Base-by-base conservation (phyloP, 2,888 invertebrate genomes). In the Melanophora roralis region DNA sequence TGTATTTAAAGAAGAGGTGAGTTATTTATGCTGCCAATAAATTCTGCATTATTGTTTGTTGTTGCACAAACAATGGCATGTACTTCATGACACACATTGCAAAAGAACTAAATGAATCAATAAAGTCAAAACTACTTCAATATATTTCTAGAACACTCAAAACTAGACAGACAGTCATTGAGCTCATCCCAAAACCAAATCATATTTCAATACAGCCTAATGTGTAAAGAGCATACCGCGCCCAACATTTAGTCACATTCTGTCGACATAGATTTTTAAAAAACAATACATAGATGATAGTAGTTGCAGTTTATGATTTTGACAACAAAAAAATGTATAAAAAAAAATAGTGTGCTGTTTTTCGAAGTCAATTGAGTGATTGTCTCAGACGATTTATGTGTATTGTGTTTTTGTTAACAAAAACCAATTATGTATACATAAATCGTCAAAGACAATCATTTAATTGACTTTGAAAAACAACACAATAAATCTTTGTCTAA, bases 41-140 rank as follows among this genome's bases (percentile, higher is more conserved):
- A 72, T 49, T 27, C 36, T 14, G 23, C 1, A 47, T 38, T 32
- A 57, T 65, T 49, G 49, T 51, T 40, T 0, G 8, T 40, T 32
- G 40, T 51, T 34, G 43, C 32, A 45, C 62, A 51, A 53, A 62
- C 43, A 64, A 55, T 67, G 34, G 16, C 51, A 53, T 21, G 16
- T 53, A 55, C 51, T 65, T 53, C 55, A 72, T 73, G 72, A 73
- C 72, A 72, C 36, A 72, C 53, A 51, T 64, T 64, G 55, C 55
- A 40, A 57, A 64, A 55, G 21, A 53, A 21, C 21, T 16, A 38
- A 36, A 57, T 38, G 12, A 36, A 57, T 7, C 32, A 34, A n/a
- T 8, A n/a, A 8, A 12, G 21, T 12, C 49, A 23, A n/a, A 49
- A 21, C 2, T n/a, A 23, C 12, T n/a, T 8, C 27, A 27, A 27